phyloP scores from a whole-genome alignment of 2,888 invertebrate genomes.

The Tetanocera ferruginea region DNA sequence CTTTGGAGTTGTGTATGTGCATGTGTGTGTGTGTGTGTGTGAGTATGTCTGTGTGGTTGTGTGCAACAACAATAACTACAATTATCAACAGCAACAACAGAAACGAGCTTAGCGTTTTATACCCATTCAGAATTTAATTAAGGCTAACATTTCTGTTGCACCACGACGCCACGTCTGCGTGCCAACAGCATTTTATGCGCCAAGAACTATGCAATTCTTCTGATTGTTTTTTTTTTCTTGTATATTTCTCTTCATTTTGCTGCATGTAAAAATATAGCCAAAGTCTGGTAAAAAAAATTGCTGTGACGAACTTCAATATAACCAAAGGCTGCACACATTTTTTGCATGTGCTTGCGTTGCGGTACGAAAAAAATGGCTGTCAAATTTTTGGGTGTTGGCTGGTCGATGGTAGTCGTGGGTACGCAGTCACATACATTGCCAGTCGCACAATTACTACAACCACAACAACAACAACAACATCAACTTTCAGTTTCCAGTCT shows the following conservation, averaged over 20 bases:
- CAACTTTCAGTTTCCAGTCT: neutral
- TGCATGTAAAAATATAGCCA: neutral
- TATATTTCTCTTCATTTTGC: neutral
- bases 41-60: neutral
- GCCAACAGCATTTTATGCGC: neutral
- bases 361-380: conserved; percentile 1
- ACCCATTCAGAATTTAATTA: conserved; percentile 33
- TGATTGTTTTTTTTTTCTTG: neutral
- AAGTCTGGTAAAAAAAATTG: conserved; percentile 39
- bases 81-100: conserved; percentile 1
- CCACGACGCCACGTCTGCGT: conserved; percentile 8
- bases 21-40: neutral
- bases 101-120: neutral
- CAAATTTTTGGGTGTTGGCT: neutral
- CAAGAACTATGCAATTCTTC: conserved; percentile 7
- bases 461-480: neutral
- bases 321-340: conserved; percentile 41
- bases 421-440: conserved; percentile 25
- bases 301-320: conserved; percentile 41
- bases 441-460: conserved; percentile 29
- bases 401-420: too few species aligned
- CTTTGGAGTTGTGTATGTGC: neutral
- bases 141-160: conserved; percentile 26
- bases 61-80: conserved; percentile 6
- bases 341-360: conserved; percentile 35